A percentile compares a stretch with the other conserved stretches of the same genome.
These are phyloP conservation scores for Catharus fuscescens DNA, from an alignment of 2,113 vertebrate genomes.

Conservation along the genomic window DNA sequence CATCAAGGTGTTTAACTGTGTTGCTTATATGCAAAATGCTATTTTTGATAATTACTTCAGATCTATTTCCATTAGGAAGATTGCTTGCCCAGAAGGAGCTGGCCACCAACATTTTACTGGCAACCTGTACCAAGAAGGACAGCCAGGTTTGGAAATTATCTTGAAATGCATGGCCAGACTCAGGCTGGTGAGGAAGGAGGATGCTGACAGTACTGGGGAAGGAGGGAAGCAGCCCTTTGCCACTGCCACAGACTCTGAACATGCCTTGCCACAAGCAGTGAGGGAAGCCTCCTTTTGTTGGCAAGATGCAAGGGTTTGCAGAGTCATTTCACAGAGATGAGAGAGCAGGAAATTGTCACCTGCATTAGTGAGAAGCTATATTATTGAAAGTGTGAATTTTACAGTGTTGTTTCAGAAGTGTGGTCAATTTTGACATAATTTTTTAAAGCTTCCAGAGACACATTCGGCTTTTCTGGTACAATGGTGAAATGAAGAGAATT, in stretches of 20 bases:
- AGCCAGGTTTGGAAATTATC: slow-evolving; percentile 15
- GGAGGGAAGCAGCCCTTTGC: not conserved
- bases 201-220: not conserved
- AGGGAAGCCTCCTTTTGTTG: not conserved
- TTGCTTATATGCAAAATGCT: slow-evolving; percentile 23
- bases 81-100: slow-evolving; percentile 38
- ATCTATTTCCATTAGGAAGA: slow-evolving; percentile 54
- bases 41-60: slow-evolving; percentile 58
- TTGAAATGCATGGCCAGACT: not conserved
- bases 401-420: not conserved
- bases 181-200: not conserved
- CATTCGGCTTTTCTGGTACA: not conserved
- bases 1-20: not conserved
- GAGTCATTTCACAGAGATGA: slow-evolving; percentile 33
- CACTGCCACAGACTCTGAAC: not conserved
- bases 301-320: not conserved
- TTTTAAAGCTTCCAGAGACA: not conserved
- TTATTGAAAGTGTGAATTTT: not conserved
- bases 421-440: not conserved
- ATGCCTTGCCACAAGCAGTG: not conserved
- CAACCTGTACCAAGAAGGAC: not conserved
- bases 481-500: not conserved
- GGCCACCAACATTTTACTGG: not conserved
- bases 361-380: not conserved
- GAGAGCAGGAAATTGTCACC: not conserved